Percentiles rank a stretch among this genome's conserved stretches.
Conservation (phyloP, 2,797 vertebrate species). For the Sebastes trivittatus region DNA sequence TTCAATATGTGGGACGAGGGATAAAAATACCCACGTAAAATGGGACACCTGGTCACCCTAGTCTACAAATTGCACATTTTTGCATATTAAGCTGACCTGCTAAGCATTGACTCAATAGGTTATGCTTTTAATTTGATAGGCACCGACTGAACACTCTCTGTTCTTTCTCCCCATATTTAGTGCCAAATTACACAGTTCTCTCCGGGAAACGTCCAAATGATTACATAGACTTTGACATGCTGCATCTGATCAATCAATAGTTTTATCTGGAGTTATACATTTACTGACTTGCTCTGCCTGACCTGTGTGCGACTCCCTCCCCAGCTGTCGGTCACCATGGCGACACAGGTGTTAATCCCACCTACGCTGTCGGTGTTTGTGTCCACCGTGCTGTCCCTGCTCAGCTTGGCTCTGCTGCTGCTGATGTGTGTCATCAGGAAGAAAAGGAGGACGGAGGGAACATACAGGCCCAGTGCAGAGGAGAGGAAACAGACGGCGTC, state of each 20-base stretch:
- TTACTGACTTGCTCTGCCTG: neutral
- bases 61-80: neutral
- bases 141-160: neutral
- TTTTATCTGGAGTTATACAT: neutral
- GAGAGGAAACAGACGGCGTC: conserved; percentile 83
- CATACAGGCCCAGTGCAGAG: conserved; percentile 87
- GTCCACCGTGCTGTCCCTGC: conserved; percentile 55
- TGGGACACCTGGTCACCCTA: too few relatives aligned
- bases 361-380: neutral
- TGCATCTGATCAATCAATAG: neutral
- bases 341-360: conserved; percentile 20
- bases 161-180: neutral
- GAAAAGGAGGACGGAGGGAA: conserved; percentile 87
- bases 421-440: conserved; percentile 85
- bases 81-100: neutral
- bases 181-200: neutral
- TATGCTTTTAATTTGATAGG: neutral
- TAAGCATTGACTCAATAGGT: neutral
- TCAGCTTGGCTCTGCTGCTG: conserved; percentile 73
- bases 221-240: neutral
- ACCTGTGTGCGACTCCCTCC: neutral
- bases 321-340: conserved; percentile 54
- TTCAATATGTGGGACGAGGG: too few relatives aligned
- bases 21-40: too few relatives aligned
- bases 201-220: neutral